These are phyloP conservation scores for Lasiommata megera DNA, from an alignment of 2,888 invertebrate species.

Conservation along the genomic window DNA sequence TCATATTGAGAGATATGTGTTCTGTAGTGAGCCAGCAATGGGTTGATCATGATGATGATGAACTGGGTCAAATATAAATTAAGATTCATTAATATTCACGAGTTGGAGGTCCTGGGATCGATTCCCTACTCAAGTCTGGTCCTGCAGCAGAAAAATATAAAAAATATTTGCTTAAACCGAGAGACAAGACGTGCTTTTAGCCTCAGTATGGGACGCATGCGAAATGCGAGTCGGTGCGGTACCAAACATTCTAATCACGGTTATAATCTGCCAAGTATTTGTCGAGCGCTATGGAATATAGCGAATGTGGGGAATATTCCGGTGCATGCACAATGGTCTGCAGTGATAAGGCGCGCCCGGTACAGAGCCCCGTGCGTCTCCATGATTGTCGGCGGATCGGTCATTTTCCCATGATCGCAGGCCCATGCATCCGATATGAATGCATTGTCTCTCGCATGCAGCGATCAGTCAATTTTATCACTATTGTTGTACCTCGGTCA, in stretches of 20 bases:
- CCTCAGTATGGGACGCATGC: conserved; percentile 22
- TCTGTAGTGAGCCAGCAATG: too few relatives aligned
- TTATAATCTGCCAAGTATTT: conserved; percentile 59
- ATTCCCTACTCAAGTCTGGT: too few relatives aligned
- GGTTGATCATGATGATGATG: too few relatives aligned
- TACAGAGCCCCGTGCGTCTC: conserved; percentile 37
- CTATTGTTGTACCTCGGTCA: conserved; percentile 9
- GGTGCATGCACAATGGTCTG: conserved; percentile 51
- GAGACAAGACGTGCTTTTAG: conserved; percentile 10
- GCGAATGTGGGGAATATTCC: conserved; percentile 52
- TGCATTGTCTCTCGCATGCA: conserved; percentile 45
- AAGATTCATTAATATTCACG: too few relatives aligned
- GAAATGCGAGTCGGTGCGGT: conserved; percentile 33
- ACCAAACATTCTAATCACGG: conserved; percentile 59
- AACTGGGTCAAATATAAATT: too few relatives aligned
- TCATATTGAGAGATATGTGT: too few relatives aligned
- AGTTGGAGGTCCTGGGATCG: too few relatives aligned
- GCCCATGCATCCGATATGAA: conserved; percentile 50
- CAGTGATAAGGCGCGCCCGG: conserved; percentile 49
- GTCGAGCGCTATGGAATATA: conserved; percentile 63
- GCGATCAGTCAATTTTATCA: conserved; percentile 27
- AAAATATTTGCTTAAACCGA: conserved; percentile 10
- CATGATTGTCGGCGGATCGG: conserved; percentile 56
- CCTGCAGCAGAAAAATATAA: too few relatives aligned
- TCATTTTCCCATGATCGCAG: conserved; percentile 67